Percentiles rank a stretch among this genome's conserved stretches.
Conservation (phyloP, 2,113 vertebrate species). For the Prietella phreatophila region DNA sequence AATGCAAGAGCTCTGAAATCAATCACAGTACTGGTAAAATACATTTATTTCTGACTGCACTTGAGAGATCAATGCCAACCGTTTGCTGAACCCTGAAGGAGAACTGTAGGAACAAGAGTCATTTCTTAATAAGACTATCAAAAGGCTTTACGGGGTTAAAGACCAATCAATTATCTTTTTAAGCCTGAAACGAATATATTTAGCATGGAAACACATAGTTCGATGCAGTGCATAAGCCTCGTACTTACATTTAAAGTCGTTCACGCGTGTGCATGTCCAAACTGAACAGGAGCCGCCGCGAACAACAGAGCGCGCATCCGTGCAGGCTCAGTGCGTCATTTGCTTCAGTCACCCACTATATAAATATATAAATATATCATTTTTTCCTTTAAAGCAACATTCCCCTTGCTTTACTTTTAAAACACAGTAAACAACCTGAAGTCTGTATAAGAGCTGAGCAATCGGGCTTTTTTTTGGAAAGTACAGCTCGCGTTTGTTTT, state of each 20-base stretch:
- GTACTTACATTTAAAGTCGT: conserved; percentile 52
- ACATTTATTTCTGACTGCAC: not conserved
- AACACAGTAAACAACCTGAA: not conserved
- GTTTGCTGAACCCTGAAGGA: not conserved
- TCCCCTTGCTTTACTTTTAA: not conserved
- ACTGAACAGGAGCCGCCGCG: conserved; percentile 18
- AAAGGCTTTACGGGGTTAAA: not conserved
- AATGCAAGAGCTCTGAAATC: not conserved
- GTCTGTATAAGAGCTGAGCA: conserved; percentile 13
- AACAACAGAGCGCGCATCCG: conserved; percentile 44
- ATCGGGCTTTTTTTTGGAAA: conserved; percentile 21
- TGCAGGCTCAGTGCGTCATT: conserved; percentile 26
- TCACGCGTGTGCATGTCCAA: conserved; percentile 44
- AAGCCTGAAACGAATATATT: not conserved
- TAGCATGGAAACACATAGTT: too few relatives aligned
- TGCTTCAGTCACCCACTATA: conserved; percentile 32
- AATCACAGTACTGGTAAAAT: not conserved
- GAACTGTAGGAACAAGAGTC: not conserved
- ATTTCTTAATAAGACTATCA: not conserved
- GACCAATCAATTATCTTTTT: not conserved
- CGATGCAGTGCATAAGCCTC: not conserved
- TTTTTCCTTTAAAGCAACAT: not conserved
- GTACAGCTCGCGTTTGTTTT: conserved; percentile 43
- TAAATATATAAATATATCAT: not conserved
- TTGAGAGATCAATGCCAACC: not conserved